phyloP scores from a whole-genome alignment of 1,140 invertebrate species.

The Pseudomyrmex cubaensis region DNA sequence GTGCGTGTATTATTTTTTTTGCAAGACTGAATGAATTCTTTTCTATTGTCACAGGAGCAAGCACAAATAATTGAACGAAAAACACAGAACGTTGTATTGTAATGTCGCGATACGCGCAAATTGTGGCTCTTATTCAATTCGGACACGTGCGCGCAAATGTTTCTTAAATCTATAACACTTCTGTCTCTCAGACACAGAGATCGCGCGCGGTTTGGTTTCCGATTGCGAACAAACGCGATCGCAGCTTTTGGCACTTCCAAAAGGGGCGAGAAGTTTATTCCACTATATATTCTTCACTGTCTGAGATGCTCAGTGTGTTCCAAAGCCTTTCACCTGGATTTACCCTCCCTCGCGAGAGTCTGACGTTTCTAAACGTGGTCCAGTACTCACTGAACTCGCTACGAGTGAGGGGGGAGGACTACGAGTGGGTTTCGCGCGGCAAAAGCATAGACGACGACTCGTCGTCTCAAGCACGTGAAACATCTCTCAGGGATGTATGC shows the following conservation, averaged over 20 bases:
- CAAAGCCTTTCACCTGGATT: conserved; percentile 43
- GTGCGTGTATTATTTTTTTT: neutral
- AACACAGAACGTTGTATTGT: neutral
- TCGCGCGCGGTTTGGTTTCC: neutral
- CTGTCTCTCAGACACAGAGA: neutral
- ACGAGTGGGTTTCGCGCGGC: conserved; percentile 10
- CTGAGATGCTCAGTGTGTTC: conserved; percentile 44
- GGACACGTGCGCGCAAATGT: neutral
- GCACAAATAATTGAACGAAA: neutral
- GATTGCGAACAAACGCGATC: conserved; percentile 7
- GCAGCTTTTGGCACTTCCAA: conserved; percentile 39
- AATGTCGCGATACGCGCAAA: neutral
- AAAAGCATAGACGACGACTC: conserved; percentile 7
- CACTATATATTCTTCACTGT: conserved; percentile 47
- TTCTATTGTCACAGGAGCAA: neutral
- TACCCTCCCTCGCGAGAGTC: conserved; percentile 39
- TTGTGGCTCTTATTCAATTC: neutral
- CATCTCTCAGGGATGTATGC: neutral
- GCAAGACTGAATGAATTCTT: neutral
- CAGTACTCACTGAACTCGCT: conserved; percentile 39
- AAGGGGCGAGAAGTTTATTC: conserved; percentile 23
- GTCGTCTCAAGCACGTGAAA: conserved; percentile 8
- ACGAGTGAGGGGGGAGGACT: neutral
- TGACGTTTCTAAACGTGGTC: conserved; percentile 54
- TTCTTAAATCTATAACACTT: neutral